phyloP scores from a whole-genome alignment of 2,797 vertebrate genomes.

The Allobates femoralis region DNA sequence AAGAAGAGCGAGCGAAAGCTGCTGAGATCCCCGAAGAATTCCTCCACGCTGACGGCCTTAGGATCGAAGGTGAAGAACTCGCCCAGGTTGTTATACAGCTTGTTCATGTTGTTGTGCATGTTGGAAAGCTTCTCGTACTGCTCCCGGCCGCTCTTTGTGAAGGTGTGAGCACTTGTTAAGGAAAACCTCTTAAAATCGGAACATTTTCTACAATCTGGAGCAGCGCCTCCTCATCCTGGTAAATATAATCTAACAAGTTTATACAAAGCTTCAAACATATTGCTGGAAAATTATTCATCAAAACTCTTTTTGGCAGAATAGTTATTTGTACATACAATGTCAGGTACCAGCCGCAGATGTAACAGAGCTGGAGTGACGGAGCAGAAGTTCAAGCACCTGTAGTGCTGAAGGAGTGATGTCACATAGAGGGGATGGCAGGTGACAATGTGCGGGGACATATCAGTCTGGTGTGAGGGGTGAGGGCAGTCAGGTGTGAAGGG shows the following conservation, averaged over 20 bases:
- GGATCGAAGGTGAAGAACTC: slow-evolving; percentile 93
- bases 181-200: slow-evolving; percentile 64
- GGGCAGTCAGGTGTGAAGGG: no score
- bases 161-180: slow-evolving; percentile 89
- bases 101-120: slow-evolving; percentile 97
- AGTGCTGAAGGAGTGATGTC: no score
- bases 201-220: not conserved
- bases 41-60: slow-evolving; percentile 86
- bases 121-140: slow-evolving; percentile 93
- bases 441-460: no score
- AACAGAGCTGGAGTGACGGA: not conserved
- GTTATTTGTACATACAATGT: not conserved
- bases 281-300: not conserved
- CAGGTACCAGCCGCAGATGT: not conserved
- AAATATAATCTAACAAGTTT: not conserved
- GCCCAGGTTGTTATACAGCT: slow-evolving; percentile 90
- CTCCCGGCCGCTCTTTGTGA: slow-evolving; percentile 88
- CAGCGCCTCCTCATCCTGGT: not conserved
- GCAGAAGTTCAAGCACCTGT: no score
- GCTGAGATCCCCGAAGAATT: slow-evolving; percentile 93
- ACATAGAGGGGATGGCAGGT: no score
- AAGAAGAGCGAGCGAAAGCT: slow-evolving; percentile 90
- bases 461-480: no score
- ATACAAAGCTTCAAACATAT: no score
- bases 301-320: no score